These are phyloP conservation scores for Hyles lineata DNA, from an alignment of 2,888 invertebrate species.

Conservation along the genomic window DNA sequence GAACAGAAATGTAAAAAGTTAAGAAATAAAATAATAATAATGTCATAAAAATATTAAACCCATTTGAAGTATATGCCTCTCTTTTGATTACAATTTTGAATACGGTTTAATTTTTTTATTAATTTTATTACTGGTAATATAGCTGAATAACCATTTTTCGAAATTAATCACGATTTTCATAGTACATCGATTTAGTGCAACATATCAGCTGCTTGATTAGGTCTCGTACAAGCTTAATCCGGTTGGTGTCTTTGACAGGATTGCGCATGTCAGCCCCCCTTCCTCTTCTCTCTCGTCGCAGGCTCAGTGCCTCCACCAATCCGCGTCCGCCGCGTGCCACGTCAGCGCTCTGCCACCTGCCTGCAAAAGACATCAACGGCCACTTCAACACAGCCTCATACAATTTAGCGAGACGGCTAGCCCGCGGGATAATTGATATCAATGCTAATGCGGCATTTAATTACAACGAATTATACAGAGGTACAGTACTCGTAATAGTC, in stretches of 20 bases:
- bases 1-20: no score
- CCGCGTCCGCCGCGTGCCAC: neutral
- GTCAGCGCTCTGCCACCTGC: constrained; percentile 26
- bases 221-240: neutral
- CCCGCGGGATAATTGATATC: neutral
- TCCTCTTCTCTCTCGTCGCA: neutral
- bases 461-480: neutral
- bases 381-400: constrained; percentile 6
- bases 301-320: neutral
- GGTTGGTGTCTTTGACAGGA: neutral
- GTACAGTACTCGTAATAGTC: neutral
- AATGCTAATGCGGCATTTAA: neutral
- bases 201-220: no score
- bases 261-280: constrained; percentile 28
- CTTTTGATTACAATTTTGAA: no score
- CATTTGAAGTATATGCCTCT: no score
- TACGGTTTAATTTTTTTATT: no score
- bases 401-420: neutral
- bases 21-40: no score
- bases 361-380: constrained; percentile 56
- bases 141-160: no score
- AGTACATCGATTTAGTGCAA: no score
- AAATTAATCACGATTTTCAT: no score
- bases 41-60: no score
- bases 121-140: no score